Conservation (phyloP, 2,888 invertebrate species). For the Drosophila longiperda region DNA sequence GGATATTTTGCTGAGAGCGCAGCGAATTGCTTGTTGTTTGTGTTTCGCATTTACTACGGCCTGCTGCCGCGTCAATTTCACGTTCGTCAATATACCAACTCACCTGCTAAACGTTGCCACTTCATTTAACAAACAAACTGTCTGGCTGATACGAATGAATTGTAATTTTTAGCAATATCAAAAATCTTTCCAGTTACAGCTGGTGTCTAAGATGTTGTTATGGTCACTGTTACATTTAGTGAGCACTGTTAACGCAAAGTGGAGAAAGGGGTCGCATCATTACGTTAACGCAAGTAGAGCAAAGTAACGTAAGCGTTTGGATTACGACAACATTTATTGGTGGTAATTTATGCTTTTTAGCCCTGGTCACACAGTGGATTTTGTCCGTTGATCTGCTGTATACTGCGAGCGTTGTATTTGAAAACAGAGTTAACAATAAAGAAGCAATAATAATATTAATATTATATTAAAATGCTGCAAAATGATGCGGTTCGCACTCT, state of each 20-base stretch:
- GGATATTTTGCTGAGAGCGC: not conserved
- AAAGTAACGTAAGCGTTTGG: not conserved
- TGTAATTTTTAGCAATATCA: not conserved
- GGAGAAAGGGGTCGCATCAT: not conserved
- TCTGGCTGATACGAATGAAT: not conserved
- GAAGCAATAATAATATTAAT: not conserved
- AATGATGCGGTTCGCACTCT: slow-evolving; percentile 83
- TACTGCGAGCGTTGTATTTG: slow-evolving; percentile 19
- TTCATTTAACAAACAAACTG: slow-evolving; percentile 37
- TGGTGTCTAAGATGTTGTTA: slow-evolving; percentile 24
- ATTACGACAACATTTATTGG: not conserved
- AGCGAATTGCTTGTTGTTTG: slow-evolving; percentile 38
- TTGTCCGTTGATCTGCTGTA: slow-evolving; percentile 39
- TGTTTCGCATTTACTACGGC: slow-evolving; percentile 25
- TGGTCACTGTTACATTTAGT: slow-evolving; percentile 7
- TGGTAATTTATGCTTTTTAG: not conserved
- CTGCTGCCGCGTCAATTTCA: slow-evolving; percentile 4
- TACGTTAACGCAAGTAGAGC: slow-evolving; percentile 1
- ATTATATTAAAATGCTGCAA: slow-evolving; percentile 79
- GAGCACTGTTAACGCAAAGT: slow-evolving; percentile 27
- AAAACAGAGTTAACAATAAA: slow-evolving; percentile 9
- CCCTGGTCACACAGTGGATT: slow-evolving; percentile 38
- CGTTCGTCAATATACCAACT: slow-evolving; percentile 19
- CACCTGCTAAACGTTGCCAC: slow-evolving; percentile 42
- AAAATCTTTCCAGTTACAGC: slow-evolving; percentile 19